Evolutionary conservation across 2,888 invertebrate species (phyloP).

Genomic region (Xestia xanthographa): DNA sequence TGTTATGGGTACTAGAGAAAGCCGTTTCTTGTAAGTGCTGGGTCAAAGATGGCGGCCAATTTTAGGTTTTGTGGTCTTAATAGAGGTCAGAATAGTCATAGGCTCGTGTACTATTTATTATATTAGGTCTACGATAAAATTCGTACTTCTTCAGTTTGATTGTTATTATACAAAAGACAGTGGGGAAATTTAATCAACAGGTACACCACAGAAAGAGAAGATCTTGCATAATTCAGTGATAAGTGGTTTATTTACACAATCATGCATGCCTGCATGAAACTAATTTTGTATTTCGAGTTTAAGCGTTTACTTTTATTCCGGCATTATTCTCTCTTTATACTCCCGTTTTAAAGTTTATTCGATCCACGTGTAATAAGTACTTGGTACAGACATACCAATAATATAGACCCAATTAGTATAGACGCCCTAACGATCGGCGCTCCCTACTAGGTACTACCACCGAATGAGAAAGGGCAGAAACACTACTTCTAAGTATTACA

Average conservation of each 20-base stretch:
- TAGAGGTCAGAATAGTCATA: not conserved
- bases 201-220: not conserved
- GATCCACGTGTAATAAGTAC: not conserved
- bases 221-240: not conserved
- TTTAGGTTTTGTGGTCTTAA: constrained; percentile 1
- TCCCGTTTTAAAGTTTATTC: not conserved
- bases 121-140: not conserved
- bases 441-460: not conserved
- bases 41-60: constrained; percentile 2
- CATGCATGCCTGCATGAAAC: not conserved
- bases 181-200: too few relatives aligned
- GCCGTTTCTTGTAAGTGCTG: constrained; percentile 20
- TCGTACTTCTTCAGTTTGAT: not conserved
- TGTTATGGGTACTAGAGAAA: constrained; percentile 14
- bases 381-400: too few relatives aligned
- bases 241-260: not conserved
- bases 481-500: too few relatives aligned
- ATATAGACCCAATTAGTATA: too few relatives aligned
- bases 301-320: constrained; percentile 4
- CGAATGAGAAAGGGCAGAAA: not conserved
- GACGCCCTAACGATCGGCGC: too few relatives aligned
- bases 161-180: not conserved
- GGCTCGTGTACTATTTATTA: not conserved
- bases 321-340: not conserved
- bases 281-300: not conserved